A percentile compares a stretch with the other conserved stretches of the same genome.
phyloP scores from a whole-genome alignment of 2,888 invertebrate genomes.

The Callinectes sapidus region DNA sequence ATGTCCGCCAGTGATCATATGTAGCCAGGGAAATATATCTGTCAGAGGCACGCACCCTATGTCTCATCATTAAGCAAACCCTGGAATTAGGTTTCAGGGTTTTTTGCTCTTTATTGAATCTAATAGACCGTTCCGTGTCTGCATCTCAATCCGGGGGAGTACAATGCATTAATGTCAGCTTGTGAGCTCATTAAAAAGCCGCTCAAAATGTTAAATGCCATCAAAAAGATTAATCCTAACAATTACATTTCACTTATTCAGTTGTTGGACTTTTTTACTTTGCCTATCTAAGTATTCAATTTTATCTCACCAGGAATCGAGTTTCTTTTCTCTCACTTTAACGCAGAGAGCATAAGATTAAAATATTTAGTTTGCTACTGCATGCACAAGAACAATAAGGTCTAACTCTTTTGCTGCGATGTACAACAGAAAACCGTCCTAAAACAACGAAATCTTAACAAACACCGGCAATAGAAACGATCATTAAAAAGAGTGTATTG shows the following conservation, averaged over 20 bases:
- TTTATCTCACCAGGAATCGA: background rate
- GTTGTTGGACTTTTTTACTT: background rate
- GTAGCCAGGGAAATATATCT: background rate
- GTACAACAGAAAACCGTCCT: no score
- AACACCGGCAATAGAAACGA: no score
- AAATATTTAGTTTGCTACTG: no score
- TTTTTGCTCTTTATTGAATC: background rate
- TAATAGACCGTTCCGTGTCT: background rate
- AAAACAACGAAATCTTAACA: no score
- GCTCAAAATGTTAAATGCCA: background rate
- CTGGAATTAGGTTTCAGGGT: background rate
- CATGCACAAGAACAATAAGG: no score
- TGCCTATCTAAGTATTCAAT: background rate
- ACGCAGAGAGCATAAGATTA: no score
- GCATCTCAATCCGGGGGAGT: background rate
- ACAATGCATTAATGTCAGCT: background rate
- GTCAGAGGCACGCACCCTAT: background rate
- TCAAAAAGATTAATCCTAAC: background rate
- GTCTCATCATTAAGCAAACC: background rate
- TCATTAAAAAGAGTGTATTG: no score
- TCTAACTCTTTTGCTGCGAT: no score
- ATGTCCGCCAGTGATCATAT: background rate
- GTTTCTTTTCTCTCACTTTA: no score
- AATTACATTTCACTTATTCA: background rate
- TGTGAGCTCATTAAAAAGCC: background rate